These are phyloP conservation scores for Aulostomus chinensis DNA, from an alignment of 2,797 vertebrate genomes.

Conservation along the genomic window DNA sequence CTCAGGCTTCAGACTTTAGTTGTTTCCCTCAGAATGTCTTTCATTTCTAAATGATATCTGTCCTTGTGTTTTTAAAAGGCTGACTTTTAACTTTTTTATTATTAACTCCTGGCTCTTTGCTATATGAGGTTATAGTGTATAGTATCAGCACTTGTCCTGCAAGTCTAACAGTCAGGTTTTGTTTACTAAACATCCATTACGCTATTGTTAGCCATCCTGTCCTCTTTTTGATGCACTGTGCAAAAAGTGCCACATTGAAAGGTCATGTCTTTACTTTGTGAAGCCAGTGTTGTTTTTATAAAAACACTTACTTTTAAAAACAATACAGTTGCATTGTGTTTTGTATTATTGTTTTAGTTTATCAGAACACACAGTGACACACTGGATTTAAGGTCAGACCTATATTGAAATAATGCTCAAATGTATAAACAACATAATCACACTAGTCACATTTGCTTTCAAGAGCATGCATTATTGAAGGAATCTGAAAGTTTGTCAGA, in stretches of 20 bases:
- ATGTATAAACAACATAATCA: not conserved
- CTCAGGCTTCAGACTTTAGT: not conserved
- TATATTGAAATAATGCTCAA: not conserved
- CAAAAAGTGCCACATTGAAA: conserved; percentile 31
- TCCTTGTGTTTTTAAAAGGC: no score
- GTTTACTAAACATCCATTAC: conserved; percentile 65
- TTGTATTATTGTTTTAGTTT: conserved; percentile 10
- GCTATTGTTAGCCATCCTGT: conserved; percentile 30
- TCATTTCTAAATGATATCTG: no score
- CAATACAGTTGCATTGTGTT: not conserved
- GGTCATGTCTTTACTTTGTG: conserved; percentile 31
- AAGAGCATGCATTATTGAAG: not conserved
- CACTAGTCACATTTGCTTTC: not conserved
- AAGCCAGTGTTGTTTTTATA: conserved; percentile 39
- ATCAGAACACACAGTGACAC: not conserved
- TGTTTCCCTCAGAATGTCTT: not conserved
- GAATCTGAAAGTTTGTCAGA: conserved; percentile 10
- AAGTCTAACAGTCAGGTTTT: conserved; percentile 55
- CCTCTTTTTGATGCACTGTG: conserved; percentile 35
- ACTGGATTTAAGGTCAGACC: not conserved
- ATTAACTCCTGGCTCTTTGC: no score
- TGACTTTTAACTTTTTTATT: no score
- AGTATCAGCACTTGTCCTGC: conserved; percentile 49
- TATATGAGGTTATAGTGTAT: conserved; percentile 29
- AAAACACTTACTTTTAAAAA: conserved; percentile 30